A percentile compares a stretch with the other conserved stretches of the same genome.
Conservation (phyloP, 2,888 invertebrate genomes). For the Drosophila anomalata region DNA sequence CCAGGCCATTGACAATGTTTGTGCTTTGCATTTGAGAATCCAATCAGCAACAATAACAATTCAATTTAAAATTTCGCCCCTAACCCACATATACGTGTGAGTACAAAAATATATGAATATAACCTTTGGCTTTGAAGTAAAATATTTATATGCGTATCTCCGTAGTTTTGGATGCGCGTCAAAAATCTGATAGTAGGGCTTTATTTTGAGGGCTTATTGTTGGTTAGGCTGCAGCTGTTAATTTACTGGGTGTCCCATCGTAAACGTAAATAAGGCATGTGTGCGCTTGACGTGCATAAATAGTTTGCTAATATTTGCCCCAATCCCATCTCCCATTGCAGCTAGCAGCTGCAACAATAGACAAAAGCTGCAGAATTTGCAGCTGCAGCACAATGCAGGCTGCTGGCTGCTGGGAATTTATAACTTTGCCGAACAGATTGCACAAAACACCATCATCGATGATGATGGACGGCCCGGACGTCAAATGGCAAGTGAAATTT, state of each 20-base stretch:
- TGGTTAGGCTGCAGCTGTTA: conserved; percentile 35
- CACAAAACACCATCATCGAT: conserved; percentile 36
- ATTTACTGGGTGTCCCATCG: conserved; percentile 42
- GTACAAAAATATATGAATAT: background rate
- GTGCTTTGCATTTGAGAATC: conserved; percentile 32
- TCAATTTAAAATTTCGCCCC: conserved; percentile 23
- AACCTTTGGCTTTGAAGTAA: conserved; percentile 3
- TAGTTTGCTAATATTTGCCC: conserved; percentile 65
- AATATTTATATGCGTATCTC: conserved; percentile 22
- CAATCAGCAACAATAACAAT: conserved; percentile 43
- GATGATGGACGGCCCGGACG: conserved; percentile 26
- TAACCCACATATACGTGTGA: background rate
- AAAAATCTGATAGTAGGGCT: conserved; percentile 39
- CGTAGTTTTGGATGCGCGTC: background rate
- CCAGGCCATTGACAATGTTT: conserved; percentile 37
- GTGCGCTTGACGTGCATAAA: conserved; percentile 64
- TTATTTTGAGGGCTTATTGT: conserved; percentile 25
- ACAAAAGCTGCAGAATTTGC: conserved; percentile 30
- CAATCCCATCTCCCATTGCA: conserved; percentile 32
- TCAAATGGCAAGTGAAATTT: conserved; percentile 60
- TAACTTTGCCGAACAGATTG: conserved; percentile 58
- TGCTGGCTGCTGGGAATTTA: conserved; percentile 54
- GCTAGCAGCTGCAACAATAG: conserved; percentile 39
- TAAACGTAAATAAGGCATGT: conserved; percentile 53
- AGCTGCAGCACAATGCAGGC: conserved; percentile 62